Conservation (phyloP, 2,113 vertebrate genomes). For the Sardina pilchardus region DNA sequence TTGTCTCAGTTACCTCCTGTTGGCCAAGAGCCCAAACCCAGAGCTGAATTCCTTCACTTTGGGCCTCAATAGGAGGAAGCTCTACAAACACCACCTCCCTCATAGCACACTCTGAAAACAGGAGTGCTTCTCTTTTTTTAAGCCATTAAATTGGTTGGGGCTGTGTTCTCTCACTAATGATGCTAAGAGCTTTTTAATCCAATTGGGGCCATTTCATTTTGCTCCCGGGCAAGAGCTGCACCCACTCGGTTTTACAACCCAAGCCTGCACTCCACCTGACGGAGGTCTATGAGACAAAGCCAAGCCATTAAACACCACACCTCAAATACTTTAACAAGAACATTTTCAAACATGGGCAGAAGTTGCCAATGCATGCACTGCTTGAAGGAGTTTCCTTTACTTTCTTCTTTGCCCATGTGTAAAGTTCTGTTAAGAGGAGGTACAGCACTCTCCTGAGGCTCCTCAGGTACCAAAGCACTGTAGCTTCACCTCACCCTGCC, state of each 20-base stretch:
- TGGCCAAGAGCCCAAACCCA: conserved; percentile 13
- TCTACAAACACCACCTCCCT: neutral
- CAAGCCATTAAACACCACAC: conserved; percentile 4
- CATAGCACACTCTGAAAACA: neutral
- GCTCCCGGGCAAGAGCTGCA: conserved; percentile 11
- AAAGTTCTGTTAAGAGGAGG: neutral
- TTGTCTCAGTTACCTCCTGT: conserved; percentile 33
- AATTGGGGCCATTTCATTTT: conserved; percentile 20
- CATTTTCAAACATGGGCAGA: neutral
- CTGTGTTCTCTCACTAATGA: neutral
- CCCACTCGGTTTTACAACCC: conserved; percentile 9
- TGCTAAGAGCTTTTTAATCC: conserved; percentile 8
- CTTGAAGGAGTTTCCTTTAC: neutral
- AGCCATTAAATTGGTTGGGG: neutral
- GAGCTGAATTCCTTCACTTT: neutral
- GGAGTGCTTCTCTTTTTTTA: neutral
- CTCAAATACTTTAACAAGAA: neutral
- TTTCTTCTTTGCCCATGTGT: neutral
- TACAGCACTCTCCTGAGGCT: neutral
- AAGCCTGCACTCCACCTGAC: conserved; percentile 29
- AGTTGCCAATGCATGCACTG: neutral
- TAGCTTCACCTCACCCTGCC: neutral
- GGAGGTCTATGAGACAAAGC: conserved; percentile 9
- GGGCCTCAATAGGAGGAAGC: neutral
- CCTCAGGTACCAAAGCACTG: neutral